Base-by-base conservation (phyloP, 1,140 invertebrate species). In the Trinorchestia longiramus region DNA sequence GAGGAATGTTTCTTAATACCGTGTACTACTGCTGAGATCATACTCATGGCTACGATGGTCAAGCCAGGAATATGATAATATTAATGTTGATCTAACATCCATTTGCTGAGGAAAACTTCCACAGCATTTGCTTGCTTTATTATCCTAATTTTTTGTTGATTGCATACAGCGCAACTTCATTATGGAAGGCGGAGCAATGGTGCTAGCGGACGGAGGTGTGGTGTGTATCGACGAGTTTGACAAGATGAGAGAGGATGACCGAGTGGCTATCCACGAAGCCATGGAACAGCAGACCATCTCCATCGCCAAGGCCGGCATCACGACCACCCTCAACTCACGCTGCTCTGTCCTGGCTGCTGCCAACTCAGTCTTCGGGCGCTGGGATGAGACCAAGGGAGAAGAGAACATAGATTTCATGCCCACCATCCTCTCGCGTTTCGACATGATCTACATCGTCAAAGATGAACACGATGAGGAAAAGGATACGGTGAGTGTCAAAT, bases 281-380 rank as follows among this genome's bases (percentile, higher is more conserved):
- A 99, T 99, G 99, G 99, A 99, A 97, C 99, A 99, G 97, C 99
- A 99, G 97, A 99, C 99, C 0, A 99, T 99, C 97, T 99, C 99
- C 4, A 99, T 99, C 97, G 99, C 99, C 0, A 99, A 99, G 98
- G 99, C 99, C 97, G 99, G 99, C 41, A 99, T 99, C 96, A 99
- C 99, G 4, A 99, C 99, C 0, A 99, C 99, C 0, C 97, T 99
- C 41, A 99, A 99, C 97, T 99, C 99, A 0, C 98, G 99, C 15
- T 99, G 99, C 97, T 99, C 99, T 0, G 99, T 99, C 23, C 97
- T 99, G 92, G 99, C 99, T 43, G 99, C 99, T 19, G 99, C 99
- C 3, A 99, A 99, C 97, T 99, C 99, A 43, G 99, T 99, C 90
- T 99, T 99, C 97, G 99, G 99, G 4, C 98, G 99, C 53, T 99